A percentile compares a stretch with the other conserved stretches of the same genome.
phyloP scores from a whole-genome alignment of 1,140 invertebrate genomes.

The Marisa cornuarietis region DNA sequence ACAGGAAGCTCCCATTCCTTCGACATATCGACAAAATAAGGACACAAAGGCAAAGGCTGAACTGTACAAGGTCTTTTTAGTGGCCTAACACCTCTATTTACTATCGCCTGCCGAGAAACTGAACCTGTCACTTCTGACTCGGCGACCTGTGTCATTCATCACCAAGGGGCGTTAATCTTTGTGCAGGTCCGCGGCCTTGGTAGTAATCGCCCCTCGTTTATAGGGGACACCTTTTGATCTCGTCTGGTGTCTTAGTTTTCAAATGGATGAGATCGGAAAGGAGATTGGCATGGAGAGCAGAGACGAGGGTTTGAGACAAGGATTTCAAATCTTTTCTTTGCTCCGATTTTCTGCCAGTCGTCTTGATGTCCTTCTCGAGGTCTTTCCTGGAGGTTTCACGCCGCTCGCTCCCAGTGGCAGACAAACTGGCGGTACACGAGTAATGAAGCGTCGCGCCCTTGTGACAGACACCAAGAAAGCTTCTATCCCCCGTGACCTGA shows the following conservation, averaged over 20 bases:
- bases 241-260: conserved; percentile 12
- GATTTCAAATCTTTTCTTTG: too few relatives aligned
- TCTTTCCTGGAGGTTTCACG: too few relatives aligned
- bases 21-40: conserved; percentile 13
- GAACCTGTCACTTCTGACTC: conserved; percentile 6
- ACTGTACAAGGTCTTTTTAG: conserved; percentile 8
- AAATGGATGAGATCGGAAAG: background rate
- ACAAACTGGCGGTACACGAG: too few relatives aligned
- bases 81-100: conserved; percentile 25
- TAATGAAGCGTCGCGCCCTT: too few relatives aligned
- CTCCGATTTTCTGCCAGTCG: too few relatives aligned
- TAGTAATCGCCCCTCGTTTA: conserved; percentile 22
- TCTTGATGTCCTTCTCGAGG: too few relatives aligned
- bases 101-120: conserved; percentile 20
- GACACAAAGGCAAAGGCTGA: conserved; percentile 5
- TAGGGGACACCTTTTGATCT: conserved; percentile 3
- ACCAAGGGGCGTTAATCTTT: conserved; percentile 21
- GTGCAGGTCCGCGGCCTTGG: conserved; percentile 2
- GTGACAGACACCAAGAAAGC: too few relatives aligned
- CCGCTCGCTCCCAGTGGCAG: too few relatives aligned
- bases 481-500: too few relatives aligned
- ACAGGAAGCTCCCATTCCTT: background rate
- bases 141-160: conserved; percentile 20
- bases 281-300: too few relatives aligned
- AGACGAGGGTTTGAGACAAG: too few relatives aligned